A percentile compares a stretch with the other conserved stretches of the same genome.
phyloP scores from a whole-genome alignment of 2,113 vertebrate genomes.

The Corythaixoides concolor region DNA sequence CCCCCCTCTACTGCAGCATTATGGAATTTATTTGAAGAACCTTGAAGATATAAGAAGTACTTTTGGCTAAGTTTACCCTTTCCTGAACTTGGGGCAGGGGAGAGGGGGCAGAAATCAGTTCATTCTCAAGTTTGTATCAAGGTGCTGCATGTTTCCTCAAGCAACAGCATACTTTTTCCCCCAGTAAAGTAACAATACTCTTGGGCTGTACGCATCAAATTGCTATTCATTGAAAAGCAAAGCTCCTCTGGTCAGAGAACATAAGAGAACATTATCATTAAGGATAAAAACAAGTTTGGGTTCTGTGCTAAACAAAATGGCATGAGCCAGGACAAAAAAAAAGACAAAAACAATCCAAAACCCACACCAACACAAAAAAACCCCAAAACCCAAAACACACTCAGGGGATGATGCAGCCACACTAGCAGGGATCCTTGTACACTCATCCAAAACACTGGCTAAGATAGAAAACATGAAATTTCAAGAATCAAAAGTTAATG shows the following conservation, averaged over 20 bases:
- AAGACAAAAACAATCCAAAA: not conserved
- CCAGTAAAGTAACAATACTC: not conserved
- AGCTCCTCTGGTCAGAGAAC: not conserved
- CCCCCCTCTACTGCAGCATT: not conserved
- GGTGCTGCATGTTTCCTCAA: not conserved
- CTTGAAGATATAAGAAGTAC: not conserved
- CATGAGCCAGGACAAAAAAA: fast-evolving
- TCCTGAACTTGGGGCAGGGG: not conserved
- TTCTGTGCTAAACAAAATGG: not conserved
- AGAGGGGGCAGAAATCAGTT: not conserved
- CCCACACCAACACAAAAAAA: too few species aligned
- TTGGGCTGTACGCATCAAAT: not conserved
- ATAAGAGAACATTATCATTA: not conserved
- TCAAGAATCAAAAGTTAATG: not conserved
- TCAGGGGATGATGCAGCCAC: not conserved
- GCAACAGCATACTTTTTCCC: not conserved
- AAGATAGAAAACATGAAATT: not conserved
- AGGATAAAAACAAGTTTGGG: not conserved
- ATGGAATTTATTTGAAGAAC: not conserved
- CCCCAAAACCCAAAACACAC: not conserved
- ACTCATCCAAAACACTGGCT: not conserved
- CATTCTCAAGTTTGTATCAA: not conserved
- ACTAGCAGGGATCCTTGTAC: too few species aligned
- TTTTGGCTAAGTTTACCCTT: not conserved
- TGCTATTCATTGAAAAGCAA: not conserved